phyloP scores from a whole-genome alignment of 23 tunicate species.

The Pegea sp. region DNA sequence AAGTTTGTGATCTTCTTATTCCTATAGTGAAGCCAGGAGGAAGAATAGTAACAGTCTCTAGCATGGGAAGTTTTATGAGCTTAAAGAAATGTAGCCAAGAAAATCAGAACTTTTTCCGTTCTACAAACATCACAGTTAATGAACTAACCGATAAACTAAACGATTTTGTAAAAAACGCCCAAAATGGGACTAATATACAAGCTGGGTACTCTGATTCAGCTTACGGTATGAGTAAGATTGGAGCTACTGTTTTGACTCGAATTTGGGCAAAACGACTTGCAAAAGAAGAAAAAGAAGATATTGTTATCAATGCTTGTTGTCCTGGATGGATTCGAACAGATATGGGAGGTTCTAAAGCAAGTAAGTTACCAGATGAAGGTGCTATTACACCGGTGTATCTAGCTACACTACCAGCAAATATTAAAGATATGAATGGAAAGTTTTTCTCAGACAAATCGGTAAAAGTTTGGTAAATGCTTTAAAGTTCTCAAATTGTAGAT shows the following conservation, averaged over 20 bases:
- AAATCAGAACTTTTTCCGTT: conserved; percentile 29
- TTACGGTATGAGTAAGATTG: conserved; percentile 69
- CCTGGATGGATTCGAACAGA: conserved; percentile 89
- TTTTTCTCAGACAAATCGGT: conserved; percentile 26
- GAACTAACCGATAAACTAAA: conserved; percentile 24
- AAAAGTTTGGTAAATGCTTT: conserved; percentile 26
- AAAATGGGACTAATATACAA: conserved; percentile 10
- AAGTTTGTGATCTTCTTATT: conserved; percentile 16
- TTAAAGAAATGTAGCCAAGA: conserved; percentile 46
- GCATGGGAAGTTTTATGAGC: conserved; percentile 9
- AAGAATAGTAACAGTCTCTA: conserved; percentile 51
- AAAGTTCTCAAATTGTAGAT: too few species aligned
- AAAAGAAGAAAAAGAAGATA: conserved; percentile 23
- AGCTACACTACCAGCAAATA: conserved; percentile 55
- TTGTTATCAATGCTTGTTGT: conserved; percentile 63
- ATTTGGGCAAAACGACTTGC: conserved; percentile 26
- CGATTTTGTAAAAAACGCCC: conserved; percentile 35
- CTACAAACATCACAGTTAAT: conserved; percentile 48
- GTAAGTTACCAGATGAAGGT: conserved; percentile 68
- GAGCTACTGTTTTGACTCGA: conserved; percentile 36
- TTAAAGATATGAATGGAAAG: conserved; percentile 53
- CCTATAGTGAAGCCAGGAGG: conserved; percentile 42
- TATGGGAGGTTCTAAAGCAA: conserved; percentile 58
- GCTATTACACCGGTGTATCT: conserved; percentile 57
- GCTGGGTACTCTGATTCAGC: conserved; percentile 30